phyloP scores from a whole-genome alignment of 2,888 invertebrate genomes.

The Conops quadrifasciatus region DNA sequence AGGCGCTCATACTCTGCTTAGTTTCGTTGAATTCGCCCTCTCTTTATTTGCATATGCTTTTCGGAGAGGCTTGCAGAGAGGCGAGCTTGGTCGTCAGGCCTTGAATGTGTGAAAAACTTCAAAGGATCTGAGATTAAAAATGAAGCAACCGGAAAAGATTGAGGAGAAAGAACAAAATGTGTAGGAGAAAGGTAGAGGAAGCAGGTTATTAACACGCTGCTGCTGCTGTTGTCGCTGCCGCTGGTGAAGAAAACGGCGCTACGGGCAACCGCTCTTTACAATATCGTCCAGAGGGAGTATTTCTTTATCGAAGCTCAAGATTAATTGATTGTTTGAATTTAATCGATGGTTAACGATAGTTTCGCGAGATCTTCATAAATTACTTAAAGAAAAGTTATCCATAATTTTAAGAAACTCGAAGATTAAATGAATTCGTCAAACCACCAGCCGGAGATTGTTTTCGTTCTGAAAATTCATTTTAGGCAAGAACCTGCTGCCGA shows the following conservation, averaged over 20 bases:
- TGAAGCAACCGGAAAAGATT: too few relatives aligned
- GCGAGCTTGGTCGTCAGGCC: too few relatives aligned
- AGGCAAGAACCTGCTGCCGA: too few relatives aligned
- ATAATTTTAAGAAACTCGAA: too few relatives aligned
- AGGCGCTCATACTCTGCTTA: not conserved
- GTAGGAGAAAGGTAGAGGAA: not conserved
- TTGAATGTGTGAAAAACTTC: conserved; percentile 26
- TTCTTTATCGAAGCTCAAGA: not conserved
- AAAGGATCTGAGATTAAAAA: not conserved
- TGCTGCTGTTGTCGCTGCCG: not conserved
- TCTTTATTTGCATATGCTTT: not conserved
- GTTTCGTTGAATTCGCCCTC: conserved; percentile 6
- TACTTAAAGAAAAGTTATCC: too few relatives aligned
- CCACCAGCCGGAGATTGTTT: too few relatives aligned
- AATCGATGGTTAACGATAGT: not conserved
- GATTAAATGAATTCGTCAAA: too few relatives aligned
- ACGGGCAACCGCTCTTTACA: not conserved
- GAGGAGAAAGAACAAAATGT: not conserved
- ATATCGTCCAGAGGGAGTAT: not conserved
- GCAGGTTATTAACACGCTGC: not conserved
- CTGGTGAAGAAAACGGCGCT: not conserved
- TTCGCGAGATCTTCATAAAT: too few relatives aligned
- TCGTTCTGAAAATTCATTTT: too few relatives aligned
- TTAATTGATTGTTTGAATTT: conserved; percentile 17
- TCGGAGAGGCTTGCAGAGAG: not conserved